Evolutionary conservation across 2,797 vertebrate genomes (phyloP).

Genomic region (Delichon dasypus): DNA sequence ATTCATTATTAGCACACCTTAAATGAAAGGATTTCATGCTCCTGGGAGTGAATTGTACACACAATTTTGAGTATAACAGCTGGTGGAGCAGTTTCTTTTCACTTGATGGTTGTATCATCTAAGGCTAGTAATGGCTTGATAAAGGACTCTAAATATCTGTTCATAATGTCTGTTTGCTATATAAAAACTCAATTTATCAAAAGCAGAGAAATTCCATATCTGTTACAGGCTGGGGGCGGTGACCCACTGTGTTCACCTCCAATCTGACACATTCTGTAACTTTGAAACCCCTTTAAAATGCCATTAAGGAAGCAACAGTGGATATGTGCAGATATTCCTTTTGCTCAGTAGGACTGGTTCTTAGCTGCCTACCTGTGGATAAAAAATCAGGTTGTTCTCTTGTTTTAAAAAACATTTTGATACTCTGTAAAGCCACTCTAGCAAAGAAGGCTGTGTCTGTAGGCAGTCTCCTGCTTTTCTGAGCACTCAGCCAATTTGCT

Average conservation of each 20-base stretch:
- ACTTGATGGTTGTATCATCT: not conserved
- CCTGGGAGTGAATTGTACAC: not conserved
- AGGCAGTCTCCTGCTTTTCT: not conserved
- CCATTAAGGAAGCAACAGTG: not conserved
- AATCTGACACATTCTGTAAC: too few species aligned
- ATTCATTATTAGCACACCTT: not conserved
- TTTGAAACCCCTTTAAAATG: not conserved
- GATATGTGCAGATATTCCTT: not conserved
- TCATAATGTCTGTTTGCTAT: not conserved
- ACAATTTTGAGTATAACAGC: not conserved
- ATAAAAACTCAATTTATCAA: not conserved
- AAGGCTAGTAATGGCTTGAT: not conserved
- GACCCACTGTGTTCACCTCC: too few species aligned
- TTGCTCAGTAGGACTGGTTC: not conserved
- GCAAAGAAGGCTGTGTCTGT: not conserved
- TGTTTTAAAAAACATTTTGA: not conserved
- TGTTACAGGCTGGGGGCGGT: not conserved
- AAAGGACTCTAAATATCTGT: not conserved
- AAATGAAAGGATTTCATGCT: not conserved
- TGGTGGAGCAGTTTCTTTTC: not conserved
- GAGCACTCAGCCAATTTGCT: not conserved
- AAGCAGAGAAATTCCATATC: not conserved
- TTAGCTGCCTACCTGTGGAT: not conserved
- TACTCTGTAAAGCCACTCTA: not conserved
- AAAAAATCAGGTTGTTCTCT: not conserved